Evolutionary conservation across 2,797 vertebrate species (phyloP).

Genomic region (Thaleichthys pacificus): DNA sequence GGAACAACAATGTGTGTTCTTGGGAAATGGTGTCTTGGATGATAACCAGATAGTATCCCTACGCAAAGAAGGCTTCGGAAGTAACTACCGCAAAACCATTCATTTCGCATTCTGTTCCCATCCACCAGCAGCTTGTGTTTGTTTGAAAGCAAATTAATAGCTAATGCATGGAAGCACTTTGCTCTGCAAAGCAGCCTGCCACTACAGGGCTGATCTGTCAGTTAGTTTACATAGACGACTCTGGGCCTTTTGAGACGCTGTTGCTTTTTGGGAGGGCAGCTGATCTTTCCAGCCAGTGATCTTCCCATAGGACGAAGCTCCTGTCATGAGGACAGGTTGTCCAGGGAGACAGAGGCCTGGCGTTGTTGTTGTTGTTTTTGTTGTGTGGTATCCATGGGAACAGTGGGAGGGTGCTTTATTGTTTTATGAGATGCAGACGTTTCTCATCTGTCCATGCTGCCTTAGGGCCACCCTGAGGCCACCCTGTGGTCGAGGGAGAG

Average conservation of each 20-base stretch:
- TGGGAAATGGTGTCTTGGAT: conserved; percentile 44
- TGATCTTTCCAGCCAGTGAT: not conserved
- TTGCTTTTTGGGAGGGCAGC: not conserved
- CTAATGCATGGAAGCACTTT: not conserved
- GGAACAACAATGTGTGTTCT: conserved; percentile 46
- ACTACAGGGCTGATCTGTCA: conserved; percentile 15
- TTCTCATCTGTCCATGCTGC: not conserved
- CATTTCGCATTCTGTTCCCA: conserved; percentile 6
- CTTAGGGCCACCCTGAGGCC: not conserved
- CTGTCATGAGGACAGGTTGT: not conserved
- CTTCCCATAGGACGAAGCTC: not conserved
- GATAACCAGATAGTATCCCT: conserved; percentile 61
- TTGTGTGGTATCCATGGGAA: conserved; percentile 39
- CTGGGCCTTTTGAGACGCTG: not conserved
- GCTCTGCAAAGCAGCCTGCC: conserved; percentile 1
- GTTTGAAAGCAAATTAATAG: conserved; percentile 1
- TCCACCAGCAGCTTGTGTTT: conserved; percentile 12
- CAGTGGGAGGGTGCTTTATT: not conserved
- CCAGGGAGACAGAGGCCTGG: conserved; percentile 8
- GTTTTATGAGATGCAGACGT: not conserved
- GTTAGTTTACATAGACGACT: conserved; percentile 16
- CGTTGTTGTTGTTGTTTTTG: conserved; percentile 27
- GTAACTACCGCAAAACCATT: not conserved
- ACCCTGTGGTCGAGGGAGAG: not conserved
- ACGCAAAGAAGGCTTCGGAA: conserved; percentile 29